A percentile compares a stretch with the other conserved stretches of the same genome.
Conservation (phyloP, 2,888 invertebrate genomes). For the Eristalis pertinax region DNA sequence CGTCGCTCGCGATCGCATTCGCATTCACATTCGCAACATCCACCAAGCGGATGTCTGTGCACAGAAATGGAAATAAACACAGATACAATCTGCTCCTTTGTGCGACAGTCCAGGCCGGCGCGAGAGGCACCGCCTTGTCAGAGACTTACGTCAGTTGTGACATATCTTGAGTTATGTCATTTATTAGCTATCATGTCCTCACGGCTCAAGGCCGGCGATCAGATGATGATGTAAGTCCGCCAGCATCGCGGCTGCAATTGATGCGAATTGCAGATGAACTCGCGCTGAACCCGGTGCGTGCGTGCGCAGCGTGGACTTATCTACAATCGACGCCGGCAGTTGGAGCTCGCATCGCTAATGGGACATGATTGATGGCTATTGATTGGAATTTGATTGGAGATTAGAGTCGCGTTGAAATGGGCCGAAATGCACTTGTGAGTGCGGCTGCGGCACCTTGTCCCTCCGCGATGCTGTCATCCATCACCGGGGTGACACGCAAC, state of each 20-base stretch:
- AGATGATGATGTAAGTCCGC: slow-evolving; percentile 35
- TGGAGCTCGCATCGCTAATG: slow-evolving; percentile 15
- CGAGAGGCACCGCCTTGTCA: background rate
- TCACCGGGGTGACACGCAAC: slow-evolving; percentile 38
- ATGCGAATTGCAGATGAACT: slow-evolving; percentile 51
- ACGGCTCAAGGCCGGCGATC: slow-evolving; percentile 36
- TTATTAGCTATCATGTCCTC: slow-evolving; percentile 47
- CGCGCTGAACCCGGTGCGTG: slow-evolving; percentile 25
- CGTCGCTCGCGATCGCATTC: too few relatives aligned
- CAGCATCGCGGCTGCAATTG: background rate
- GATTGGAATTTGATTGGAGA: slow-evolving; percentile 11
- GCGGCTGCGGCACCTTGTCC: background rate
- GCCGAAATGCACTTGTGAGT: background rate
- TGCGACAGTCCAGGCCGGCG: background rate
- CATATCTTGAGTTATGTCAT: slow-evolving; percentile 52
- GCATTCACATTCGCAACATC: too few relatives aligned
- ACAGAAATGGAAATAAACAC: slow-evolving; percentile 8
- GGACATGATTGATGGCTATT: slow-evolving; percentile 35
- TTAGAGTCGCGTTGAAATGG: slow-evolving; percentile 1
- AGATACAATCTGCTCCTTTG: slow-evolving; percentile 40
- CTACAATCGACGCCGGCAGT: slow-evolving; percentile 21
- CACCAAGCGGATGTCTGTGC: slow-evolving; percentile 33
- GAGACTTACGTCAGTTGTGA: slow-evolving; percentile 48
- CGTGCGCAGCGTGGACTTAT: background rate
- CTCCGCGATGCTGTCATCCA: slow-evolving; percentile 15